Evolutionary conservation across 2,797 vertebrate species (phyloP).

Genomic region (Catharus ustulatus): DNA sequence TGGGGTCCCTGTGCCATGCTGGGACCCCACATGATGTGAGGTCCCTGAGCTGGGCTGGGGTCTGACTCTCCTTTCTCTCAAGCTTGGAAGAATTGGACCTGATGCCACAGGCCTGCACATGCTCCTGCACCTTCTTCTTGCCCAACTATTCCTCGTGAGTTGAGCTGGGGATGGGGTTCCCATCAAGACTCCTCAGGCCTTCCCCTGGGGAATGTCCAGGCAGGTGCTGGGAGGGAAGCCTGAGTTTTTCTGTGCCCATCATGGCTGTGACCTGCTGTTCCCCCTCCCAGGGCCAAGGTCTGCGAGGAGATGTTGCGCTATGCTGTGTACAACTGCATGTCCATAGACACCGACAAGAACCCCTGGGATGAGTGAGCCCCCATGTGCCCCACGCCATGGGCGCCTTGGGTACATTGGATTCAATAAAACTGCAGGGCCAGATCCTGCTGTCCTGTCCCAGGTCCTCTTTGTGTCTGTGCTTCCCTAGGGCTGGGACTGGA

Average conservation of each 20-base stretch:
- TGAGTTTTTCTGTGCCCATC: neutral
- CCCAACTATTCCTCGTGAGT: conserved; percentile 91
- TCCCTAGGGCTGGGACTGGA: neutral
- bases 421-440: neutral
- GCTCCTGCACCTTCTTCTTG: conserved; percentile 89
- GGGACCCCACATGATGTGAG: neutral
- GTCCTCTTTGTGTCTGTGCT: neutral
- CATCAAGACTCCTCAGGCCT: neutral
- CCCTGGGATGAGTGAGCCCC: conserved; percentile 86
- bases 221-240: neutral
- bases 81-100: conserved; percentile 86
- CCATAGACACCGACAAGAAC: conserved; percentile 94
- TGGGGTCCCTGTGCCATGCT: neutral
- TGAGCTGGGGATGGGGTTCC: neutral
- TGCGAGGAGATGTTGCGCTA: conserved; percentile 96
- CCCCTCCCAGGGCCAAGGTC: conserved; percentile 83
- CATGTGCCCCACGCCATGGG: accelerated
- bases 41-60: neutral
- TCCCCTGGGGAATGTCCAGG: neutral
- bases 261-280: accelerated
- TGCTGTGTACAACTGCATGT: conserved; percentile 94
- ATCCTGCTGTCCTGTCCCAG: neutral
- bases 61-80: neutral
- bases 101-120: conserved; percentile 93
- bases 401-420: accelerated